Evolutionary conservation across 2,797 vertebrate genomes (phyloP), one percentile per base, ranked within the genome.

Genomic region (Diglossa cyanea): DNA sequence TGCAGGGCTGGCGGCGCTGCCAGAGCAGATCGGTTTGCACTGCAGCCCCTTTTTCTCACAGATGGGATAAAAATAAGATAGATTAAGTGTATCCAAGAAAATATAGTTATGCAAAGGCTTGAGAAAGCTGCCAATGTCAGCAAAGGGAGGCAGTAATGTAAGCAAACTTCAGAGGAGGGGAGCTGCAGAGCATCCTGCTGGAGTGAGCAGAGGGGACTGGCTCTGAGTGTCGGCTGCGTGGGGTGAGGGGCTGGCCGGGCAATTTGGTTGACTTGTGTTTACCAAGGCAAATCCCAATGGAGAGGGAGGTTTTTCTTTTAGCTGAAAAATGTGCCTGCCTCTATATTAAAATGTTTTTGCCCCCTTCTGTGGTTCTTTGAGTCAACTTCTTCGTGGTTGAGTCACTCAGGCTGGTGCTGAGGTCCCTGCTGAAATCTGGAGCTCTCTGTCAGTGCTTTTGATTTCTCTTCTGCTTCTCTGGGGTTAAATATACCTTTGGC

Each of bases 11-110:
- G 26, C 2, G 26, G 48, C 10, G 10, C 48, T 17, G 78, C 79
- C 40, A 3, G 0, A 62, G 87, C 62, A 13, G 68, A 50, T 83
- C 0, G 0, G 30, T 45, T 84, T 88, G 79, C 0, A 1, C 85
- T 20, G 51, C 26, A 72, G 87, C 20, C 6, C 0, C 33, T 20
- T 65, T 78, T 96, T 93, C 94, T 97, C 95, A 94, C 96, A 96
- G 94, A 94, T 90, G 92, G 93, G 93, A 93, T 95, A 96, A 93
- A 97, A 98, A 97, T 96, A 94, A 97, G 86, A 93, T 82, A 95
- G 96, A 96, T 97, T 97, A 96, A 96, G 96, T 92, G 93, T 93
- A 97, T 78, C 93, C 95, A 88, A 86, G 95, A 96, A 96, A 97
- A 97, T 97, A 94, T 78, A 93, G 93, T 96, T 97, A 95, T 96